These are phyloP conservation scores for Pristionchus japonicus DNA, from an alignment of 2,888 invertebrate species.

Conservation along the genomic window DNA sequence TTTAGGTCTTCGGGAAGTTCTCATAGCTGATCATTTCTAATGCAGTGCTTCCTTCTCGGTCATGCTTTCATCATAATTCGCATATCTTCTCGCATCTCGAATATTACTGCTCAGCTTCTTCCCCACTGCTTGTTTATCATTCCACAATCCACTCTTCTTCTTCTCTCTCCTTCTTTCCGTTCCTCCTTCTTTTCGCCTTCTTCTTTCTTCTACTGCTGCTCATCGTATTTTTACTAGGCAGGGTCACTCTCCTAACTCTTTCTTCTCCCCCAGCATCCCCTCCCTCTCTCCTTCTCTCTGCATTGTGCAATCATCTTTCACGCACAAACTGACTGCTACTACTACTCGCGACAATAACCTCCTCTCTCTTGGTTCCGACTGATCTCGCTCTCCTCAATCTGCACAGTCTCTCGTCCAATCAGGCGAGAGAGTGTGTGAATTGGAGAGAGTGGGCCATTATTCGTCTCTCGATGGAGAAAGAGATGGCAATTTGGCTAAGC, in stretches of 20 bases:
- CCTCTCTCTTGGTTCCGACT: not conserved
- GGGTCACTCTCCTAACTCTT: not conserved
- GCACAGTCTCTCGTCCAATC: not conserved
- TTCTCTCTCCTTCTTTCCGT: not conserved
- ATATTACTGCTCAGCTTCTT: not conserved
- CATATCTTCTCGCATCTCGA: not conserved
- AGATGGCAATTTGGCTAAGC: not conserved
- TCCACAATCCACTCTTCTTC: not conserved
- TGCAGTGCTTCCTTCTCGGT: not conserved
- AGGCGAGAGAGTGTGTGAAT: not conserved
- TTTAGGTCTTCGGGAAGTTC: not conserved
- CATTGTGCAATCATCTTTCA: slow-evolving; percentile 40
- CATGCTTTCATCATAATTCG: not conserved
- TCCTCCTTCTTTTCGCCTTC: not conserved
- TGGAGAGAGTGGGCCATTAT: not conserved
- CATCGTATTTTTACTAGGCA: not conserved
- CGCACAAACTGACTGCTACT: slow-evolving; percentile 39
- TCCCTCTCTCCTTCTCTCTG: not conserved
- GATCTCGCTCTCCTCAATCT: not conserved
- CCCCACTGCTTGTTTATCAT: not conserved
- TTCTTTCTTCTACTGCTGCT: not conserved
- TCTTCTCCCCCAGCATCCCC: not conserved
- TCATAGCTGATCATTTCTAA: not conserved
- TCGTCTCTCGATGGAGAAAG: not conserved
- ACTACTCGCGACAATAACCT: slow-evolving; percentile 30